Base-by-base conservation (phyloP, 2,888 invertebrate species). In the Iselma pallidipennis region DNA sequence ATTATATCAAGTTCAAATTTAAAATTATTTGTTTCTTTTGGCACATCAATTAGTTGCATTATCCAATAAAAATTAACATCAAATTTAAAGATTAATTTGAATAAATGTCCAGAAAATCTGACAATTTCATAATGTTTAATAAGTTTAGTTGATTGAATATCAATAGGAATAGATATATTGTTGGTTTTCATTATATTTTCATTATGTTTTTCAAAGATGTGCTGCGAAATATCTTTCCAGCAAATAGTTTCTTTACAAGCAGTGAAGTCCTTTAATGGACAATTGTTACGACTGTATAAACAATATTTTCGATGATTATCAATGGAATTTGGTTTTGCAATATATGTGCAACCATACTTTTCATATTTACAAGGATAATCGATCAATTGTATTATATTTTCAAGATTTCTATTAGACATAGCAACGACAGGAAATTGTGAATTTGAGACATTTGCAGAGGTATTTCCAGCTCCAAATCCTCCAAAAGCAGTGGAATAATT, bases 1-100 rank as follows among this genome's bases (percentile, higher is more conserved):
- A 71, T 59, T 56, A 80, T 67, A 66, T 79, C 78, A 10, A 79
- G 59, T 63, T 78, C 79, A 60, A 74, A 78, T 57, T 68, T 70
- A 55, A 74, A 79, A 14, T 71, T 69, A 4, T 42, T 33, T 55
- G 69, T 61, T 23, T 76, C 71, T 45, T 74, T 74, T 4, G 64
- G 29, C 0, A 74, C 70, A 4, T 78, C 78, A 7, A 78, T 60
- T 6, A 75, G 61, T 58, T 80, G 79, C 54, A 77, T 61, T 12
- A 71, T 59, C 75, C 76, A 79, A 51, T 65, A 61, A 64, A 76
- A 75, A 26, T 66, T 16, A 2, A 65, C 31, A 0, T 59, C 54
- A 65, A 70, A 75, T 19, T 57, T 48, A 63, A 72, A 78, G 54
- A 72, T 69, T 50, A 80, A 26, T 55, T 72, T 73, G 57, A 80